Conservation (phyloP, 2,113 vertebrate genomes). For the Myotis lucifugus region DNA sequence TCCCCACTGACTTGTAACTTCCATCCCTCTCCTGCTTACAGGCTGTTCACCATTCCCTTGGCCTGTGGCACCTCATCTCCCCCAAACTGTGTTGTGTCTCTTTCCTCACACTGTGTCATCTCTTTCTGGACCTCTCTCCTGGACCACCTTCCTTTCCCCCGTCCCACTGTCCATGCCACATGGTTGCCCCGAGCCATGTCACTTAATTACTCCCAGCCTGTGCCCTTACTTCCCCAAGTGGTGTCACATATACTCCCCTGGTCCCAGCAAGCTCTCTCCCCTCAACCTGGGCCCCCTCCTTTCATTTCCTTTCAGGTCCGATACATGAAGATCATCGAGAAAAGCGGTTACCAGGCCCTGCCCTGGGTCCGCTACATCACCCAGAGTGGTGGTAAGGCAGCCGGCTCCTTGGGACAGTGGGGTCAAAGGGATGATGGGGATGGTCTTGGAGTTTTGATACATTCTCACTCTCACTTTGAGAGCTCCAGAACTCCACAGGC, state of each 20-base stretch:
- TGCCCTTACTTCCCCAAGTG: background rate
- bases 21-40: background rate
- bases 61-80: background rate
- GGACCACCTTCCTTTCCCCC: background rate
- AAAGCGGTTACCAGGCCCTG: slow-evolving; percentile 91
- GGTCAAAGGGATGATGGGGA: background rate
- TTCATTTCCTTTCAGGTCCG: slow-evolving; percentile 85
- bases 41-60: background rate
- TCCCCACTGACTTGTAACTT: background rate
- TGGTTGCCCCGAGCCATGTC: background rate
- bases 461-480: background rate
- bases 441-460: background rate
- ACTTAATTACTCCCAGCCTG: background rate
- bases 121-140: background rate
- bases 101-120: background rate
- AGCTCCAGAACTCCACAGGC: background rate
- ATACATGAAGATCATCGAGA: slow-evolving; percentile 98
- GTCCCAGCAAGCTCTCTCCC: background rate
- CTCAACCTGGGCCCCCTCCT: background rate
- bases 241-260: background rate
- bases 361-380: slow-evolving; percentile 96
- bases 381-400: slow-evolving; percentile 92
- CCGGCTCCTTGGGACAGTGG: rapidly evolving
- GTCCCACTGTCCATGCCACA: background rate
- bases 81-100: background rate